phyloP scores from a whole-genome alignment of 2,888 invertebrate genomes.

The Lithodes maja region DNA sequence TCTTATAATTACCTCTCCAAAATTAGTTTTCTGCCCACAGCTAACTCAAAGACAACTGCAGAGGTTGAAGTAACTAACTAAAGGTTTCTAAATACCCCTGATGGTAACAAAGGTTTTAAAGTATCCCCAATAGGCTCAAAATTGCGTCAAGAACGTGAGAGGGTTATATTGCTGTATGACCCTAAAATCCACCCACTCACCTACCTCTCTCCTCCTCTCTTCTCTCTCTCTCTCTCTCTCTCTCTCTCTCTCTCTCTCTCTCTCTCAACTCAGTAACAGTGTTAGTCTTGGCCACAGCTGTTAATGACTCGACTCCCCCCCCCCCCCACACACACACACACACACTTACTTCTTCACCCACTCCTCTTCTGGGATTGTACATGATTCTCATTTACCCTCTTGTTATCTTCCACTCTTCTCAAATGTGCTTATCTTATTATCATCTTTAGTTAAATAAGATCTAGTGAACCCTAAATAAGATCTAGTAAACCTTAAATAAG shows the following conservation, averaged over 20 bases:
- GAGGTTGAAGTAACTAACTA: not conserved
- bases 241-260: conserved; percentile 19
- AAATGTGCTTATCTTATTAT: too few relatives aligned
- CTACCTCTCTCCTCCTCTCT: not conserved
- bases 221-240: not conserved
- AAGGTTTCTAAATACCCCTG: too few relatives aligned
- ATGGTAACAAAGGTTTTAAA: not conserved
- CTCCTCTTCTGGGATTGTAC: not conserved
- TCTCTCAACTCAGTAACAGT: not conserved
- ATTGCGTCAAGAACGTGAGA: too few relatives aligned
- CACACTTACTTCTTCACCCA: conserved; percentile 7
- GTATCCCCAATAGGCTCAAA: too few relatives aligned
- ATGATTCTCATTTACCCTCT: too few relatives aligned
- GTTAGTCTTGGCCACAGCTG: not conserved
- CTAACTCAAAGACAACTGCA: not conserved
- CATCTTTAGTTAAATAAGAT: too few relatives aligned
- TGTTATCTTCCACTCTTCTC: too few relatives aligned
- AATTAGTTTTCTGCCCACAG: too few relatives aligned
- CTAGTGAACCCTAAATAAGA: too few relatives aligned
- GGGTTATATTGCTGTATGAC: too few relatives aligned
- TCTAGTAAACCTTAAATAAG: too few relatives aligned
- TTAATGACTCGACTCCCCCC: not conserved
- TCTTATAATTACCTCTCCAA: too few relatives aligned
- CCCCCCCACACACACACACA: conserved; percentile 9
- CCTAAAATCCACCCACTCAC: not conserved